phyloP scores from a whole-genome alignment of 2,888 invertebrate species.

The Plebejus anna region DNA sequence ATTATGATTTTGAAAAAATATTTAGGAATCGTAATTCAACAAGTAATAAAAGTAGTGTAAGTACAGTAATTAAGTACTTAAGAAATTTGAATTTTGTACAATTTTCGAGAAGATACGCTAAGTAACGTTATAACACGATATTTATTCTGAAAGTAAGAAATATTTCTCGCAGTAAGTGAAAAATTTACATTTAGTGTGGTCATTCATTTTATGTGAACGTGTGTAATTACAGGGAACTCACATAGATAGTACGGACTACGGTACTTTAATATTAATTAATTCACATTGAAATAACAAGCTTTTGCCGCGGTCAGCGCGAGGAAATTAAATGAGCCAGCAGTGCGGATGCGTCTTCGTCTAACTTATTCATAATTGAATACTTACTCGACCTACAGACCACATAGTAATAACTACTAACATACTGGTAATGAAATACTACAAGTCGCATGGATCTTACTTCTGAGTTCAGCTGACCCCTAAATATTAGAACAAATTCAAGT shows the following conservation, averaged over 20 bases:
- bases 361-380: constrained; percentile 48
- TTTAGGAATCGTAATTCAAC: too few relatives aligned
- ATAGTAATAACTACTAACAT: not conserved
- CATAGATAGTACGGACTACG: constrained; percentile 22
- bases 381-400: not conserved
- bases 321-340: constrained; percentile 63
- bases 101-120: not conserved
- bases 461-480: too few relatives aligned
- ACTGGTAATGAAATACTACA: not conserved
- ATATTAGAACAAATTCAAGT: not conserved
- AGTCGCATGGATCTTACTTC: too few relatives aligned
- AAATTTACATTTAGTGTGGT: not conserved
- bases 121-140: not conserved
- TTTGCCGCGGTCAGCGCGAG: constrained; percentile 59
- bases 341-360: constrained; percentile 48
- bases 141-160: not conserved
- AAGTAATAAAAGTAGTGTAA: not conserved
- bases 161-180: not conserved
- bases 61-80: not conserved
- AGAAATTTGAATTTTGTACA: too few relatives aligned
- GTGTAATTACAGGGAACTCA: constrained; percentile 22
- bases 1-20: too few relatives aligned
- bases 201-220: constrained; percentile 21
- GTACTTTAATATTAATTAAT: constrained; percentile 28
- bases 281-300: constrained; percentile 60